These are phyloP conservation scores for Zosterops pallidus DNA, from an alignment of 2,113 vertebrate species.

Conservation along the genomic window DNA sequence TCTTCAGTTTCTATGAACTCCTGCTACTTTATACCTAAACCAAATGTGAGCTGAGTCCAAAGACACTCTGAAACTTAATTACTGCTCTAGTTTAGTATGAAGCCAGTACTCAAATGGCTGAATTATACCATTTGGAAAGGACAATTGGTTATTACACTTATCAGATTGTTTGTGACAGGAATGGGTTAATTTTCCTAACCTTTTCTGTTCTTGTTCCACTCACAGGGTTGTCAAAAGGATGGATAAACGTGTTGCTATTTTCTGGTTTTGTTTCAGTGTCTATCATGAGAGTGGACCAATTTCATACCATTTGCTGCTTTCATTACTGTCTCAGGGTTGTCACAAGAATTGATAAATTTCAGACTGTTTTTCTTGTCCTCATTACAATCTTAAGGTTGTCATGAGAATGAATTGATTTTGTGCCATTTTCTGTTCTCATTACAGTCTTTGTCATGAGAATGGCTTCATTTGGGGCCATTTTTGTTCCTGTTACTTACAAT, in stretches of 20 bases:
- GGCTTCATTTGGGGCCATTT: conserved; percentile 73
- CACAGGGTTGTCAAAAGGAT: conserved; percentile 56
- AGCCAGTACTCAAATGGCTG: background rate
- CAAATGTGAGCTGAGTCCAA: conserved; percentile 1
- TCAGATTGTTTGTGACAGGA: conserved; percentile 65
- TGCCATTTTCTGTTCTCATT: conserved; percentile 76
- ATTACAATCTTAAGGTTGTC: conserved; percentile 80
- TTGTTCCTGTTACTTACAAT: conserved; percentile 60
- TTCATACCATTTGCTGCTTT: conserved; percentile 73
- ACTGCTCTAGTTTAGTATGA: background rate
- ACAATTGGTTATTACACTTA: conserved; percentile 36
- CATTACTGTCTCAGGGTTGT: conserved; percentile 78
- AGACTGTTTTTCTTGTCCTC: conserved; percentile 81
- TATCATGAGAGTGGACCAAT: conserved; percentile 72
- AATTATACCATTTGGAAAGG: conserved; percentile 44
- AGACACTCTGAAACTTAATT: conserved; percentile 61
- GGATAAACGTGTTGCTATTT: conserved; percentile 68
- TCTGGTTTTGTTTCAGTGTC: conserved; percentile 68
- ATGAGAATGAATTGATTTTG: conserved; percentile 77
- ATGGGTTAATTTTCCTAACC: conserved; percentile 73
- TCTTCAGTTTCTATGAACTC: background rate
- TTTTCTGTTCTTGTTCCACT: conserved; percentile 62
- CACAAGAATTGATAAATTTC: conserved; percentile 81
- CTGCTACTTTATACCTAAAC: background rate
- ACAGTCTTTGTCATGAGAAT: conserved; percentile 75